These are phyloP conservation scores for Myoxocephalus aenaeus DNA, from an alignment of 2,797 vertebrate species.

Conservation along the genomic window DNA sequence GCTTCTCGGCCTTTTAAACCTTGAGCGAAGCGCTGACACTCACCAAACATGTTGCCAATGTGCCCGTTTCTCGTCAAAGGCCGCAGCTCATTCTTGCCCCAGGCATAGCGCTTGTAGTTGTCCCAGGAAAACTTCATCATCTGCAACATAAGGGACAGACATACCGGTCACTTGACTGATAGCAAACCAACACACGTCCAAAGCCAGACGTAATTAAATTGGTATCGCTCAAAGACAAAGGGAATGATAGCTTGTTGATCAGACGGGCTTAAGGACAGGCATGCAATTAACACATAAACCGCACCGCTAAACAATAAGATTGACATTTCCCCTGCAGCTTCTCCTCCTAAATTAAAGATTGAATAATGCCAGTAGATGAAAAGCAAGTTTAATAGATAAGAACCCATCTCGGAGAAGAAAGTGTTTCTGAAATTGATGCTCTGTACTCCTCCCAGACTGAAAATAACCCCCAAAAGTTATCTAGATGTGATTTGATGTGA, in stretches of 20 bases:
- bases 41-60: constrained; percentile 97
- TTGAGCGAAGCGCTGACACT: constrained; percentile 73
- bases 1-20: constrained; percentile 7
- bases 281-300: constrained; percentile 64
- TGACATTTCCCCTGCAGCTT: constrained; percentile 63
- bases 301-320: constrained; percentile 47
- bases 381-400: constrained; percentile 23
- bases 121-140: constrained; percentile 99
- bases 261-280: constrained; percentile 63
- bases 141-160: constrained; percentile 80
- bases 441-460: constrained; percentile 14
- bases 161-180: constrained; percentile 42
- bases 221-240: constrained; percentile 56
- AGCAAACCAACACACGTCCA: constrained; percentile 23
- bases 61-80: constrained; percentile 93
- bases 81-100: constrained; percentile 96
- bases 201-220: constrained; percentile 60
- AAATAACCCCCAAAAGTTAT: neutral
- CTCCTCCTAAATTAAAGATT: constrained; percentile 57
- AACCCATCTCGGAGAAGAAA: constrained; percentile 11
- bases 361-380: constrained; percentile 42
- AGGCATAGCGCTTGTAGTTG: constrained; percentile 93
- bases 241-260: constrained; percentile 71
- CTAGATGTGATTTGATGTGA: constrained; percentile 16
- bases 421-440: constrained; percentile 23